Evolutionary conservation across 2,113 vertebrate genomes (phyloP).

Genomic region (Calidris pygmaea): DNA sequence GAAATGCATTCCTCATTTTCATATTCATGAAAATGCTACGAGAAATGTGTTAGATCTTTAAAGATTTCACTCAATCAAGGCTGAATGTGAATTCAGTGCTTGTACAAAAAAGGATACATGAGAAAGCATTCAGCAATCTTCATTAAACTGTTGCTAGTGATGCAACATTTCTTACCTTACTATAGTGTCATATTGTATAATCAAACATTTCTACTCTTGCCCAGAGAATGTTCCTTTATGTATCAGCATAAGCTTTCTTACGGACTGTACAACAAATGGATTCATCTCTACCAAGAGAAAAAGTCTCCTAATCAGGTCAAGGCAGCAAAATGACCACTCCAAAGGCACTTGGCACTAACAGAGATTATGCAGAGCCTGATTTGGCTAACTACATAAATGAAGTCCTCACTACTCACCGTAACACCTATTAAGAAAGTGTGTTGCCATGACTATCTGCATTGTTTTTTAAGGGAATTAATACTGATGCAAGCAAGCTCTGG

Average conservation of each 20-base stretch:
- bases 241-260: neutral
- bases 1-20: neutral
- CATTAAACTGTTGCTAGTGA: neutral
- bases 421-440: neutral
- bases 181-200: neutral
- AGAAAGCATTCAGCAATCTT: neutral
- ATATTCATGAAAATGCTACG: neutral
- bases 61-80: neutral
- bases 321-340: conserved; percentile 36
- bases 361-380: neutral
- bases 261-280: neutral
- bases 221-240: neutral
- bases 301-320: conserved; percentile 4
- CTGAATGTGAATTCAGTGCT: neutral
- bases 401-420: neutral
- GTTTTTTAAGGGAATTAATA: neutral
- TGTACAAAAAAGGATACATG: neutral
- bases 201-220: neutral
- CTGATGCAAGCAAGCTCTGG: neutral
- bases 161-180: neutral
- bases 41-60: neutral
- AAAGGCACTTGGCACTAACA: conserved; percentile 14
- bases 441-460: neutral
- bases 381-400: neutral
- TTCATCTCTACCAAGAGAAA: neutral